Evolutionary conservation across 2,113 vertebrate genomes (phyloP).

Genomic region (Neodon shergylaensis): DNA sequence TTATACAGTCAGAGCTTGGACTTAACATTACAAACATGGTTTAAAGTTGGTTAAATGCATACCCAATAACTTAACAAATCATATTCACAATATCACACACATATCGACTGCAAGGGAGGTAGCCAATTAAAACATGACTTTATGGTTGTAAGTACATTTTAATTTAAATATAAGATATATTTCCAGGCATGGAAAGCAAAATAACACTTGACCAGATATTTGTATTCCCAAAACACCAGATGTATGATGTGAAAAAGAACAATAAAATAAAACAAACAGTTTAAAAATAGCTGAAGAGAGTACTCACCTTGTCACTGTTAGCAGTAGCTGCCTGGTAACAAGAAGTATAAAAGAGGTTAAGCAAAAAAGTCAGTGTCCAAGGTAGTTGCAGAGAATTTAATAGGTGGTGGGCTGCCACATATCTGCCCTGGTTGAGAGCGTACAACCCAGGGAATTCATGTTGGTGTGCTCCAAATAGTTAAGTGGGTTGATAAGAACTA

Average conservation of each 20-base stretch:
- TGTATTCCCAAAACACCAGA: neutral
- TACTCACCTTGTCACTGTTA: neutral
- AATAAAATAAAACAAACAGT: neutral
- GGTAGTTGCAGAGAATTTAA: neutral
- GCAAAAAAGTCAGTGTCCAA: neutral
- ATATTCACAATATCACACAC: neutral
- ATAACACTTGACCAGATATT: neutral
- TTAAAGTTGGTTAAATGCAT: neutral
- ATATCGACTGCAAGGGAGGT: neutral
- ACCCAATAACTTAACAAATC: neutral
- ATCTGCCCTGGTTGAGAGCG: neutral
- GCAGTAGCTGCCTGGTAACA: neutral
- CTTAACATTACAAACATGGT: neutral
- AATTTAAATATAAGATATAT: constrained; percentile 23
- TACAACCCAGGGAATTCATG: neutral
- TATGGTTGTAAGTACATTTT: neutral
- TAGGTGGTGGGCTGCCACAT: accelerated
- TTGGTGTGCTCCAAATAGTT: neutral
- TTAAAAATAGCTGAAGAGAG: constrained; percentile 23
- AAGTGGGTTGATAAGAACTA: neutral
- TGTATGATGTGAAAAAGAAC: neutral
- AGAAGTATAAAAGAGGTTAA: neutral
- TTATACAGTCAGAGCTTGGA: constrained; percentile 1
- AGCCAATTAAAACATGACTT: neutral
- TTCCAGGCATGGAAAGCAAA: neutral